phyloP scores from a whole-genome alignment of 2,888 invertebrate genomes.

The Petrolisthes cinctipes region DNA sequence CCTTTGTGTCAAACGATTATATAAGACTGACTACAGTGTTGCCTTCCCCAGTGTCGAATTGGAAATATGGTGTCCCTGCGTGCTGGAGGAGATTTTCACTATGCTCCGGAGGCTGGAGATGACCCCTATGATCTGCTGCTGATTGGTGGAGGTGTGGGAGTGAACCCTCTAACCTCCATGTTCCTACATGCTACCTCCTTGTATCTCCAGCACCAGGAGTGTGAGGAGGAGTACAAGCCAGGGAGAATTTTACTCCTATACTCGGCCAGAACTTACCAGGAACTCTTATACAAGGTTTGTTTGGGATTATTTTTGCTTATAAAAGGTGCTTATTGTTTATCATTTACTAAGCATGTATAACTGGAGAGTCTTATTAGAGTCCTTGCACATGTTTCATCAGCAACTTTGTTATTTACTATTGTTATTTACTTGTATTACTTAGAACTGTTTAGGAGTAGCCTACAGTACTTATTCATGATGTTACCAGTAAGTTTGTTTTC shows the following conservation, averaged over 20 bases:
- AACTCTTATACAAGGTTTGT: slow-evolving; percentile 70
- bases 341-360: too few relatives aligned
- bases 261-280: slow-evolving; percentile 69
- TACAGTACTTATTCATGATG: too few relatives aligned
- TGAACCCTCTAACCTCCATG: slow-evolving; percentile 71
- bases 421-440: too few relatives aligned
- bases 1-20: too few relatives aligned
- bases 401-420: too few relatives aligned
- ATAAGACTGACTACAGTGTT: background rate
- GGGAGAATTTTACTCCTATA: slow-evolving; percentile 69
- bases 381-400: too few relatives aligned
- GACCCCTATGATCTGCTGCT: slow-evolving; percentile 68
- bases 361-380: too few relatives aligned
- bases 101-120: slow-evolving; percentile 49
- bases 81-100: slow-evolving; percentile 71
- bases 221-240: slow-evolving; percentile 37
- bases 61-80: slow-evolving; percentile 69
- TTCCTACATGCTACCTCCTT: slow-evolving; percentile 68
- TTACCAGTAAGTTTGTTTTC: too few relatives aligned
- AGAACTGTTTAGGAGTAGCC: too few relatives aligned
- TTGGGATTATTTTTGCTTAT: background rate
- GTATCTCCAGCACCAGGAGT: slow-evolving; percentile 22
- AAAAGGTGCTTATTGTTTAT: too few relatives aligned
- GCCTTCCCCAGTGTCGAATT: slow-evolving; percentile 68
- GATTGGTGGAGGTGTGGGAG: slow-evolving; percentile 72